Evolutionary conservation across 1,140 invertebrate genomes (phyloP), one percentile per base, ranked within the genome.

Genomic region (Habropoda laboriosa): DNA sequence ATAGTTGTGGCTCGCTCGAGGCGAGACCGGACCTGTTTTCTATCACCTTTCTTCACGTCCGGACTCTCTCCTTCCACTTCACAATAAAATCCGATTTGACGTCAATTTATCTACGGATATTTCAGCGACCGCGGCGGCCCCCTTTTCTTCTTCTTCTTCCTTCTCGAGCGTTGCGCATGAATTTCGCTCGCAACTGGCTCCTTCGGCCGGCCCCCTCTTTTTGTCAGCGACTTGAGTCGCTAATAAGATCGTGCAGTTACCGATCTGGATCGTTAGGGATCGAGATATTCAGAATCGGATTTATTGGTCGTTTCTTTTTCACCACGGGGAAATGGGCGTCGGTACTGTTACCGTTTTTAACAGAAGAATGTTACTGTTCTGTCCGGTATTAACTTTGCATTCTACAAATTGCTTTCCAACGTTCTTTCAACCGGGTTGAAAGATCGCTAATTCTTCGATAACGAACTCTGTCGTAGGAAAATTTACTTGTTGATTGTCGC

Each of bases 11-110:
- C 88, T 91, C 90, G 88, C 88, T 91, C 79, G 78, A 90, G 90
- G 91, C 92, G 91, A 91, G 91, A 92, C 90, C 85, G 90, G 91
- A 92, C 90, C 89, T 91, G 91, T 92, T 92, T 91, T 89, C 91
- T 91, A 92, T 92, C 90, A 89, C 90, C 91, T 91, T 90, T 92
- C 89, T 89, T 90, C 86, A 83, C 76, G 77, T 80, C 74, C 82
- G 40, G 27, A 32, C 64, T 32, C 71, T 63, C 70, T 61, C 71
- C 64, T n/a, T 51, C 60, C 70, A 24, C 60, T 45, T 51, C 76
- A 87, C 88, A 90, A 91, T 92, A 90, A 92, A 92, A 92, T 92
- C 89, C 86, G 88, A 91, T 92, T 91, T 88, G 89, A 91, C 90
- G 86, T 92, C 89, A 90, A 92, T 91, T 92, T 91, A 92, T 92